Base-by-base conservation (phyloP, 2,888 invertebrate genomes). In the Pocota personata region DNA sequence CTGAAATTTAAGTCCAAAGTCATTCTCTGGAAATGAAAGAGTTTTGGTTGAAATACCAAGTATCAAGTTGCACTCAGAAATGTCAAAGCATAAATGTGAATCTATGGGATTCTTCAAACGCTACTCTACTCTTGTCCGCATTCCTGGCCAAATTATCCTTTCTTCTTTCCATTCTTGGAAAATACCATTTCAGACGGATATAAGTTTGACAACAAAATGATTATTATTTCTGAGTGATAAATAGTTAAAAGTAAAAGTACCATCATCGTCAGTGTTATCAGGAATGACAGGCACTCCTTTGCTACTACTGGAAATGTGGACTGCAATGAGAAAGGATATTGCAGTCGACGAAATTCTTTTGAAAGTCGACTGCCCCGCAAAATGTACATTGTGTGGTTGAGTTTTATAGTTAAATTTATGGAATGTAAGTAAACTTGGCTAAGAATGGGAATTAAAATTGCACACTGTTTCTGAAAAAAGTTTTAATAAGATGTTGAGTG, bases 71-170 rank as follows among this genome's bases (percentile, higher is more conserved):
- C 66, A 50, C n/a, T 14, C 32, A 35, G 21, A 24, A 73, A 73
- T 80, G 66, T 73, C 58, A 58, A 12, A 48, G 35, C 50, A 66
- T 58, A 43, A 73, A 80, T 50, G 43, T 80, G 60, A 58, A 73
- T 80, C 58, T 32, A 35, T 24, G 16, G 32, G 58, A 48, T 66
- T 50, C 52, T 48, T 55, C 32, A 37, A 71, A 40, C 52, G 5
- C 1, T 16, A 14, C 40, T 7, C 73, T 40, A 14, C 37, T 52
- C 37, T 7, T 21, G 48, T 32, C 21, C 6, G 46, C 40, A 57
- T 57, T 24, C 27, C 30, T 52, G 7, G 7, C n/a, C 32, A 30
- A 21, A 55, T 14, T 24, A n/a, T 52, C 24, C 27, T 27, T 35
- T 12, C 10, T 27, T 35, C 16, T 3, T 32, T 21, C 50, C 7